These are phyloP conservation scores for Meteorus sp. DNA, from an alignment of 1,140 invertebrate species.

Conservation along the genomic window DNA sequence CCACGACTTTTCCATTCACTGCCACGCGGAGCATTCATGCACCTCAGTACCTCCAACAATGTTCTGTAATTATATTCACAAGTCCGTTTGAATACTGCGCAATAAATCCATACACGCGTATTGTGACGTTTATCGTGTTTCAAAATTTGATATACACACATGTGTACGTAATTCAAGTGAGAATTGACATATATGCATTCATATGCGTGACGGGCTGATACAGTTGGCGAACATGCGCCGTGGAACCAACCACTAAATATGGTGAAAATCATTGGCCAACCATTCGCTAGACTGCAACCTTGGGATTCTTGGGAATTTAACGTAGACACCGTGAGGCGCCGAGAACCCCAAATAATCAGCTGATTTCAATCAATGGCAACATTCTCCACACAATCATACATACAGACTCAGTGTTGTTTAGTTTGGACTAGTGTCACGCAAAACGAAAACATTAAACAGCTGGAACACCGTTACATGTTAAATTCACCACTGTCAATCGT, in stretches of 20 bases:
- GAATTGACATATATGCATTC: too few species aligned
- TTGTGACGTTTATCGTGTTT: too few species aligned
- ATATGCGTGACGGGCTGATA: too few species aligned
- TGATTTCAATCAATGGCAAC: slow-evolving; percentile 51
- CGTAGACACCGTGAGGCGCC: too few species aligned
- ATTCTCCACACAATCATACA: too few species aligned
- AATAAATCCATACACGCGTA: not conserved
- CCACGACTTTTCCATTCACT: too few species aligned
- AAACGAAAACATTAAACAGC: slow-evolving; percentile 34
- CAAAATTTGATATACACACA: too few species aligned
- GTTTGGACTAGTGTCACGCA: slow-evolving; percentile 21
- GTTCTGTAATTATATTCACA: slow-evolving; percentile 6
- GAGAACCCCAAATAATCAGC: too few species aligned
- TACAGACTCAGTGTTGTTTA: slow-evolving; percentile 28
- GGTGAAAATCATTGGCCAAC: not conserved
- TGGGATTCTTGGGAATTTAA: slow-evolving; percentile 24
- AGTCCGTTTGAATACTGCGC: not conserved
- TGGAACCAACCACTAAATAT: slow-evolving; percentile 9
- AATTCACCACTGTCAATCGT: not conserved
- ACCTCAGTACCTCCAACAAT: too few species aligned
- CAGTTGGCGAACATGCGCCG: slow-evolving; percentile 19
- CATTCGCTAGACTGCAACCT: slow-evolving; percentile 18
- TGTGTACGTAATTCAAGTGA: too few species aligned
- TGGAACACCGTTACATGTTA: slow-evolving; percentile 36
- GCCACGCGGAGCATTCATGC: too few species aligned